Base-by-base conservation (phyloP, 1,140 invertebrate genomes). In the Drosophila bifasciata region DNA sequence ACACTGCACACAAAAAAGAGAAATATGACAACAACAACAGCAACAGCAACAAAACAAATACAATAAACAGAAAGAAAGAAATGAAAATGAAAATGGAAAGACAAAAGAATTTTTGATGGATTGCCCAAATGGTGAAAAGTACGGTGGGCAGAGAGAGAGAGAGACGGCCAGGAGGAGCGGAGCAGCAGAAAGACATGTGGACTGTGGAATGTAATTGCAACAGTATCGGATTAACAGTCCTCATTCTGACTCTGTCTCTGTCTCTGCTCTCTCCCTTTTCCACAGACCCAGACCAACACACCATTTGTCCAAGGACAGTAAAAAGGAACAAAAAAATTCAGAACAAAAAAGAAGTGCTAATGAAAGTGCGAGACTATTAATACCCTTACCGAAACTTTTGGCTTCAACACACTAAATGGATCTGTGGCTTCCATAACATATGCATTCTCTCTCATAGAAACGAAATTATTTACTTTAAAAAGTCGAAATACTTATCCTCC, bases 101-200 rank as follows among this genome's bases (percentile, higher is more conserved):
- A 68, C 62, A 68, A 68, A 68, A 51, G 66, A 68, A 68, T 68
- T 68, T 68, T 68, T 68, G 66, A 68, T 68, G 66, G 63, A 68
- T 68, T 68, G 62, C 66, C 66, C 62, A 48, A 68, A 68, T 55
- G 62, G 41, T 11, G 11, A 36, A 36, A 63, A 19, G 13, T n/a
- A n/a, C n/a, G n/a, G n/a, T n/a, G 36, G 9, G 43, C 4, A 25
- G 6, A 25, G 28, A 9, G 28, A 8, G 8, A 28, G 2, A 9
- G 28, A 28, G 19, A 21, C 19, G 19, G 19, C 2, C 19, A n/a
- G 9, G 61, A 66, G 40, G 61, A 66, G 40, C 66, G 64, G n/a
- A n/a, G n/a, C n/a, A n/a, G n/a, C 5, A 16, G 62, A 68, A 49
- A 67, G 32, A 36, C 32, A 36, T 36, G 11, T 36, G 32, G 32